phyloP scores from a whole-genome alignment of 1,140 invertebrate species.

The Ips typographus region DNA sequence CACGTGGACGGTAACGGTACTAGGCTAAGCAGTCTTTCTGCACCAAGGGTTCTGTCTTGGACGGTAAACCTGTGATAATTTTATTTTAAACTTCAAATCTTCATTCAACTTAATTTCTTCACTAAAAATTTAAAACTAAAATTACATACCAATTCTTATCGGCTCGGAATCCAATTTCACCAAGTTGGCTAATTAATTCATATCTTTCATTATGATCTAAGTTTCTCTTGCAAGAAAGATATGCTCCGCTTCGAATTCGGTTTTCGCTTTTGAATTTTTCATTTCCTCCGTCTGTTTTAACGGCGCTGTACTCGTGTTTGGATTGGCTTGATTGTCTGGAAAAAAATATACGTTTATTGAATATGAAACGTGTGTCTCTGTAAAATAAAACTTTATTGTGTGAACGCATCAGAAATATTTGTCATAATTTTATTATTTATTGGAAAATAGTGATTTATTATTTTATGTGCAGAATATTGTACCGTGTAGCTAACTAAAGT shows the following conservation, averaged over 20 bases:
- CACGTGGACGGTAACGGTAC: slow-evolving; percentile 66
- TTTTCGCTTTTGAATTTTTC: slow-evolving; percentile 67
- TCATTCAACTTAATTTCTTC: slow-evolving; percentile 8
- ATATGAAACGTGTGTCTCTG: background rate
- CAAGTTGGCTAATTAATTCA: slow-evolving; percentile 71
- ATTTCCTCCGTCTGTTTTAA: slow-evolving; percentile 60
- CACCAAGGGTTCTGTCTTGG: slow-evolving; percentile 74
- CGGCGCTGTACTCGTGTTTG: slow-evolving; percentile 68
- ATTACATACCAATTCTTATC: slow-evolving; percentile 75
- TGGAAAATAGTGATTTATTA: too few species aligned
- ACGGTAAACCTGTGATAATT: slow-evolving; percentile 65
- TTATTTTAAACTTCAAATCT: slow-evolving; percentile 12
- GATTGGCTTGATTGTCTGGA: slow-evolving; percentile 54
- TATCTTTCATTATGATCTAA: slow-evolving; percentile 67
- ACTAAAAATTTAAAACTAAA: background rate
- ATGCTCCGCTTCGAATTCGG: slow-evolving; percentile 62
- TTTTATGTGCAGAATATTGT: too few species aligned
- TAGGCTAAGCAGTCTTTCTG: slow-evolving; percentile 80
- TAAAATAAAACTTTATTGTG: too few species aligned
- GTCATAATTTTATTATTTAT: too few species aligned
- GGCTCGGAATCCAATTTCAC: slow-evolving; percentile 77
- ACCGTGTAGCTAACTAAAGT: too few species aligned
- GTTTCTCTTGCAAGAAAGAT: slow-evolving; percentile 67
- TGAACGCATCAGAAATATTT: too few species aligned
- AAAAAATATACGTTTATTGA: slow-evolving; percentile 14